These are phyloP conservation scores for Odontamblyopus rebecca DNA, from an alignment of 2,797 vertebrate genomes.

Conservation along the genomic window DNA sequence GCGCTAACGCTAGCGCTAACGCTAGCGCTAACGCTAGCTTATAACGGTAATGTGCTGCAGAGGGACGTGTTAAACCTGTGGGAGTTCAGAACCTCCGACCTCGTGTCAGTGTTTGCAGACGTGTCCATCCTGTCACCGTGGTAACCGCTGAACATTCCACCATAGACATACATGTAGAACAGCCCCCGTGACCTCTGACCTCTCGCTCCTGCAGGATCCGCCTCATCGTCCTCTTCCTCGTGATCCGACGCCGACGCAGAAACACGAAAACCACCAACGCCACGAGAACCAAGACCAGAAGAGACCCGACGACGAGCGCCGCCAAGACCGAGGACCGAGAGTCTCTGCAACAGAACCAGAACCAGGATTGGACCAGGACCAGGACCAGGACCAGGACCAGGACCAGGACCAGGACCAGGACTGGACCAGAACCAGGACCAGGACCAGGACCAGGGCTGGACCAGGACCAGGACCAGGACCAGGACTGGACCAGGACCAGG, in stretches of 20 bases:
- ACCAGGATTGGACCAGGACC: neutral
- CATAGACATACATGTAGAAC: neutral
- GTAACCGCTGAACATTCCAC: neutral
- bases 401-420: neutral
- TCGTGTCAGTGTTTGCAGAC: no score
- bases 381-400: neutral
- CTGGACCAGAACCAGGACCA: neutral
- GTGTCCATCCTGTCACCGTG: no score
- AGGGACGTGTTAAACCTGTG: no score
- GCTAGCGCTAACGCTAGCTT: no score
- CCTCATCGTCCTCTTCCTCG: slow-evolving; percentile 90
- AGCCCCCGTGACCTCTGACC: slow-evolving; percentile 66
- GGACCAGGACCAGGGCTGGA: neutral
- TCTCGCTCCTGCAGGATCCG: slow-evolving; percentile 93
- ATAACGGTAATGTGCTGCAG: no score
- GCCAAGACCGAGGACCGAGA: slow-evolving; percentile 48
- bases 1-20: no score
- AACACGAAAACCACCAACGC: slow-evolving; percentile 83
- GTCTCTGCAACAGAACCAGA: neutral
- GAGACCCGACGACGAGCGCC: slow-evolving; percentile 86
- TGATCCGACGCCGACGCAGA: slow-evolving; percentile 88
- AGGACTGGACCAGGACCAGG: neutral
- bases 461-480: neutral
- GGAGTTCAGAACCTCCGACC: no score
- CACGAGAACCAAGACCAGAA: slow-evolving; percentile 83